Percentiles rank a stretch among this genome's conserved stretches.
Evolutionary conservation across 1,140 invertebrate genomes (phyloP).

Genomic region (Nomia melanderi): DNA sequence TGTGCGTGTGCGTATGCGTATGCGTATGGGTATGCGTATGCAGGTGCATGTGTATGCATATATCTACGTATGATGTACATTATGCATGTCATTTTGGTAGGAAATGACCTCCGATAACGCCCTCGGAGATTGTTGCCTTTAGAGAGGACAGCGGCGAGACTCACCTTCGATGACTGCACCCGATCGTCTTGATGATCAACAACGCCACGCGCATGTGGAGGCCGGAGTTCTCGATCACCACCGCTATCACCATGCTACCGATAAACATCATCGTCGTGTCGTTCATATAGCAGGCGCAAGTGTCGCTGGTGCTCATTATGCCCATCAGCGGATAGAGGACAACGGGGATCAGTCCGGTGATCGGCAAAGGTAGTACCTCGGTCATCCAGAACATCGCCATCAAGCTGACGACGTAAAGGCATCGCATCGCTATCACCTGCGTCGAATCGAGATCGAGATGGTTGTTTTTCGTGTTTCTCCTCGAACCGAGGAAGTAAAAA

Average conservation of each 20-base stretch:
- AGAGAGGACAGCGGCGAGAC: neutral
- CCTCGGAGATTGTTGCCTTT: neutral
- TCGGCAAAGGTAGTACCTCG: conserved; percentile 84
- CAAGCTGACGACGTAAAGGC: conserved; percentile 83
- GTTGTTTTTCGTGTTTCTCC: neutral
- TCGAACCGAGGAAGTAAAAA: neutral
- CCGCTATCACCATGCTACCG: conserved; percentile 83
- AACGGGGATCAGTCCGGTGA: conserved; percentile 85
- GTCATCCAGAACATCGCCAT: conserved; percentile 87
- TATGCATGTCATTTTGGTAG: neutral
- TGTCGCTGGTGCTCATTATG: conserved; percentile 81
- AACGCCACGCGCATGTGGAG: conserved; percentile 85
- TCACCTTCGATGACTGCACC: conserved; percentile 80
- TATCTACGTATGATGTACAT: neutral
- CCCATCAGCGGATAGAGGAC: conserved; percentile 84
- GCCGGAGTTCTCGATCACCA: conserved; percentile 85
- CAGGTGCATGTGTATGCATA: neutral
- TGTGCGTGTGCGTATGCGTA: neutral
- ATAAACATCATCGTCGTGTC: conserved; percentile 86
- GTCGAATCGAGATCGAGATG: neutral
- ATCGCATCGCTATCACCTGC: conserved; percentile 74
- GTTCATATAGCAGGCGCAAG: conserved; percentile 82
- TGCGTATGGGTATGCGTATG: neutral
- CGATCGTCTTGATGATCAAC: conserved; percentile 83
- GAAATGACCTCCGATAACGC: no score